phyloP scores from a whole-genome alignment of 1,140 invertebrate genomes.

The Drosophila suzukii region DNA sequence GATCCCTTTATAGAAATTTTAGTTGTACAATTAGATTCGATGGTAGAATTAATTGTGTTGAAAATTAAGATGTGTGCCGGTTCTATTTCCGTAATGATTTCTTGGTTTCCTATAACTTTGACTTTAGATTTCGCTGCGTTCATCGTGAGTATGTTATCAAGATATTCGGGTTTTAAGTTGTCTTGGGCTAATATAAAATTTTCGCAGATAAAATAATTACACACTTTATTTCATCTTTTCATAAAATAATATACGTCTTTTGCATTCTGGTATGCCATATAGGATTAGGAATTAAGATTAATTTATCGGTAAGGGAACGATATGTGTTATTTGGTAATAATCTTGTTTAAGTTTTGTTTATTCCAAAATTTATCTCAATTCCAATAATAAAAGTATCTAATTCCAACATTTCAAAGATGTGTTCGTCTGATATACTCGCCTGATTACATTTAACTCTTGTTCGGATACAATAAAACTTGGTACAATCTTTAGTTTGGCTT shows the following conservation, averaged over 20 bases:
- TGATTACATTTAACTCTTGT: neutral
- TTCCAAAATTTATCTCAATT: constrained; percentile 2
- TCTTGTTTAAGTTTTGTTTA: neutral
- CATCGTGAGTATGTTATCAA: neutral
- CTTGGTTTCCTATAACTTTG: neutral
- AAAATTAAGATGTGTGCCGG: neutral
- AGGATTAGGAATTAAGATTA: neutral
- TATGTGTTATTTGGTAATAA: neutral
- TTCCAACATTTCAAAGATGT: neutral
- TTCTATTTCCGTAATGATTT: neutral
- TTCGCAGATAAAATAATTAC: neutral
- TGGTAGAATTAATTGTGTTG: no score
- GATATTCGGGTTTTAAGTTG: neutral
- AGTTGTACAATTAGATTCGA: constrained; percentile 4
- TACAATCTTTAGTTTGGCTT: neutral
- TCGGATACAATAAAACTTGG: neutral
- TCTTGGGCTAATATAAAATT: neutral
- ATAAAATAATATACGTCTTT: neutral
- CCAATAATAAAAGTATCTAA: neutral
- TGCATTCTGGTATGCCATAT: neutral
- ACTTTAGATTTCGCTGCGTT: neutral
- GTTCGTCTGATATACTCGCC: neutral
- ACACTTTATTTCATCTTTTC: neutral
- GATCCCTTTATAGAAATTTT: neutral
- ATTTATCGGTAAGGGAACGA: neutral